Percentiles rank a stretch among this genome's conserved stretches.
phyloP scores from a whole-genome alignment of 2,797 vertebrate species.

The Parauchenoglanis punctatus region DNA sequence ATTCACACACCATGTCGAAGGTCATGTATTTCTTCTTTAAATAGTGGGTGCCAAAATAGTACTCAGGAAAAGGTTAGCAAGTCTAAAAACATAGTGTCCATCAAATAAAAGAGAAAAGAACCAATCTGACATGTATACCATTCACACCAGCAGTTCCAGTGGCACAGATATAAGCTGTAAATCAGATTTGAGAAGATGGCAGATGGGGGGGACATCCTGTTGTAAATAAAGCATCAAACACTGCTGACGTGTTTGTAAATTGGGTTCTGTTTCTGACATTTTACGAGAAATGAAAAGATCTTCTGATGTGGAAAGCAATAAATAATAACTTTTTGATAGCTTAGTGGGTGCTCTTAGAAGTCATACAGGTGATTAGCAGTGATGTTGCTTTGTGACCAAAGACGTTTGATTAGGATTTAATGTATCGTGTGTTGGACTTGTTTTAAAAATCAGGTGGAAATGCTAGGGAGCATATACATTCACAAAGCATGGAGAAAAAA shows the following conservation, averaged over 20 bases:
- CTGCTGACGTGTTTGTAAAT: constrained; percentile 5
- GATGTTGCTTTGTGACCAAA: neutral
- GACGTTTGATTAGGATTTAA: neutral
- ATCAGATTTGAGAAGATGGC: constrained; percentile 20
- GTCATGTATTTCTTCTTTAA: constrained; percentile 14
- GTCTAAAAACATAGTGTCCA: neutral
- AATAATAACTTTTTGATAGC: neutral
- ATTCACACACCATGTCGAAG: constrained; percentile 6
- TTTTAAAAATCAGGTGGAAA: neutral
- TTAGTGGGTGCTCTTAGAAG: neutral
- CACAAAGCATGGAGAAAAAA: neutral
- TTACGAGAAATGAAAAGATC: constrained; percentile 6
- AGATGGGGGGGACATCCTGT: constrained; percentile 18
- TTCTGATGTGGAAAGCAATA: neutral
- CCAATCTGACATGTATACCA: neutral
- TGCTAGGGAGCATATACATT: neutral
- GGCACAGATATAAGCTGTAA: constrained; percentile 13
- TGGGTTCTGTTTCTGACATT: constrained; percentile 1
- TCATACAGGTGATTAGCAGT: neutral
- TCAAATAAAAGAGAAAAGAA: neutral
- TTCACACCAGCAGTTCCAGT: neutral
- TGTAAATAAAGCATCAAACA: constrained; percentile 12
- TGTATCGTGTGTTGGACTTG: neutral
- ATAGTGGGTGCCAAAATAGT: constrained; percentile 12
- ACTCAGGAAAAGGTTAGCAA: neutral